phyloP scores from a whole-genome alignment of 2,888 invertebrate genomes.

The Agriopis leucophaearia region DNA sequence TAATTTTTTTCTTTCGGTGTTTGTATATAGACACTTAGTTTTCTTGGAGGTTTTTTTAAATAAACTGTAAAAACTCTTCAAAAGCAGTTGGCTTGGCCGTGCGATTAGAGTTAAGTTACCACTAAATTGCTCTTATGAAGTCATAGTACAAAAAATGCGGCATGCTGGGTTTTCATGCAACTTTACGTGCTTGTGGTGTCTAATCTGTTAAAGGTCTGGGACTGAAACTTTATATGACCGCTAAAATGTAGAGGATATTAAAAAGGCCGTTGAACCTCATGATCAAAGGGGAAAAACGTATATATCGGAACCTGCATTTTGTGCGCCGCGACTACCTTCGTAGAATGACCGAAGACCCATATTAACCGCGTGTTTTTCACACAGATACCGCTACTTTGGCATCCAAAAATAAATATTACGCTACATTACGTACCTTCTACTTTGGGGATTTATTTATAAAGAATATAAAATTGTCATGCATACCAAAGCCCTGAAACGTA shows the following conservation, averaged over 20 bases:
- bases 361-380: slow-evolving; percentile 57
- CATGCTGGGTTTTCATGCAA: too few species aligned
- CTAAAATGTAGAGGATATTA: slow-evolving; percentile 28
- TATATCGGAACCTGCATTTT: slow-evolving; percentile 69
- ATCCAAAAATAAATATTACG: slow-evolving; percentile 68
- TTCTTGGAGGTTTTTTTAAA: too few species aligned
- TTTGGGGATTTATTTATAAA: slow-evolving; percentile 25
- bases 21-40: too few species aligned
- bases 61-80: too few species aligned
- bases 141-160: too few species aligned
- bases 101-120: too few species aligned
- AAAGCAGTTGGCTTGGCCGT: too few species aligned
- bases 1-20: too few species aligned
- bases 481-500: slow-evolving; percentile 11
- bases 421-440: slow-evolving; percentile 57
- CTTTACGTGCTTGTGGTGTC: too few species aligned
- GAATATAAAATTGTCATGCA: slow-evolving; percentile 13
- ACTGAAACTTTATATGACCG: slow-evolving; percentile 20
- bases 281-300: slow-evolving; percentile 63
- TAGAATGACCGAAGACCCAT: slow-evolving; percentile 63
- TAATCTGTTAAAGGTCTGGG: too few species aligned
- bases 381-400: slow-evolving; percentile 72
- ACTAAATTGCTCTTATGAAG: too few species aligned
- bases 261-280: slow-evolving; percentile 63
- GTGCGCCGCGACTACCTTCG: slow-evolving; percentile 67